These are phyloP conservation scores for Holothuria glaberrima DNA, from an alignment of 35 echinoderm and acorn worm genomes.

Conservation along the genomic window DNA sequence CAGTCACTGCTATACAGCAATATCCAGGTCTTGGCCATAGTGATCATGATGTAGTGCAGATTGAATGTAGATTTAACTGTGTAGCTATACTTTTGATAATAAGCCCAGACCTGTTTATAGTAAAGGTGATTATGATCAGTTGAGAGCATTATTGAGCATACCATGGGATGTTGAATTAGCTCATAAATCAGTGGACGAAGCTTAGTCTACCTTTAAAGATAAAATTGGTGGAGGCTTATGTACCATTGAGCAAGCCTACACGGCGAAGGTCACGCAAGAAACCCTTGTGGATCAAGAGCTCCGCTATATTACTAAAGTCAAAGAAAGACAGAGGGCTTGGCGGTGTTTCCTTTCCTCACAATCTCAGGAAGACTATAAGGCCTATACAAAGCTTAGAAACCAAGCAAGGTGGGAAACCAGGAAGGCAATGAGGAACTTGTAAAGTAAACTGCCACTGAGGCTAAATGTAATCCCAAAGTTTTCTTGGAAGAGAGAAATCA, in stretches of 20 bases:
- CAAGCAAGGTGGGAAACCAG: slow-evolving; percentile 12
- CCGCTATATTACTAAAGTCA: neutral
- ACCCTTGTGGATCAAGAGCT: neutral
- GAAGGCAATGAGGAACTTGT: neutral
- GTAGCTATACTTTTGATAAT: neutral
- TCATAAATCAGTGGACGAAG: neutral
- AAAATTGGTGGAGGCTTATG: neutral
- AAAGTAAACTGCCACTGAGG: neutral
- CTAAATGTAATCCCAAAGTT: neutral
- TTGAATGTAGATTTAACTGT: neutral
- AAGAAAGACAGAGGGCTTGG: slow-evolving; percentile 16
- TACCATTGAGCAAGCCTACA: neutral
- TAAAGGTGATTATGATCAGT: neutral
- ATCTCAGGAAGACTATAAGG: slow-evolving; percentile 5
- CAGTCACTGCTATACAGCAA: neutral
- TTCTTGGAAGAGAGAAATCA: neutral
- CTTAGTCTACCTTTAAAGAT: neutral
- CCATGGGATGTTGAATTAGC: neutral
- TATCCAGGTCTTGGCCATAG: neutral
- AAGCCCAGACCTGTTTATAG: neutral
- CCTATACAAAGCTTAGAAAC: neutral
- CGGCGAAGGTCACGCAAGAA: neutral
- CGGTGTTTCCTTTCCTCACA: neutral
- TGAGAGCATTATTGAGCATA: neutral
- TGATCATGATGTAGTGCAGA: neutral